Conservation (phyloP, 2,888 invertebrate species). For the Hofmannophila pseudospretella region DNA sequence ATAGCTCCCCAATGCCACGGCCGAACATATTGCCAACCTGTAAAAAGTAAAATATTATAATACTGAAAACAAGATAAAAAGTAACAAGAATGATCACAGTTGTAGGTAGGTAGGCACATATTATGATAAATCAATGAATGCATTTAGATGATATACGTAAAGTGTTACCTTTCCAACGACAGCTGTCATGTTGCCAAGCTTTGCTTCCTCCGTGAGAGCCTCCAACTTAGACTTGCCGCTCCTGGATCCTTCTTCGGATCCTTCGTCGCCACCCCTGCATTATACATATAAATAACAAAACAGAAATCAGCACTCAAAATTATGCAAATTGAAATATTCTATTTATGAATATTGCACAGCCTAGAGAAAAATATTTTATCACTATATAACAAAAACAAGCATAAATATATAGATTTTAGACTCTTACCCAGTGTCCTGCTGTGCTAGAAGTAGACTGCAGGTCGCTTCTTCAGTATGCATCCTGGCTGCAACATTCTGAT, state of each 20-base stretch:
- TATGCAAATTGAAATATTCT: too few relatives aligned
- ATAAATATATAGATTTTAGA: too few relatives aligned
- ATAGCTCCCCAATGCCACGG: conserved; percentile 92
- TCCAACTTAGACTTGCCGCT: conserved; percentile 69
- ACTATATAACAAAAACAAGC: too few relatives aligned
- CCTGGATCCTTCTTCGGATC: conserved; percentile 71
- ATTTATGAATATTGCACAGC: too few relatives aligned
- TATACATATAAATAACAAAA: too few relatives aligned
- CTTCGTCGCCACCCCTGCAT: conserved; percentile 82
- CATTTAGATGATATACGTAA: neutral
- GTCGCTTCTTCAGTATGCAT: conserved; percentile 98
- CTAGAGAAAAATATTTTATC: too few relatives aligned
- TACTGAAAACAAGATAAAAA: neutral
- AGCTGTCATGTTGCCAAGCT: conserved; percentile 87
- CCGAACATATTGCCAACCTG: conserved; percentile 93
- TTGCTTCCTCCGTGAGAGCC: conserved; percentile 77
- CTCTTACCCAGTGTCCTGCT: conserved; percentile 83
- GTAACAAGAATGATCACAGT: too few relatives aligned
- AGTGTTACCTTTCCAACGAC: conserved; percentile 85
- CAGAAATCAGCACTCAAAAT: too few relatives aligned
- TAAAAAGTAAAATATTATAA: conserved; percentile 15
- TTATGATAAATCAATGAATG: conserved; percentile 1
- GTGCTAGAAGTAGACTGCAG: conserved; percentile 90
- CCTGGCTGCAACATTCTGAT: conserved; percentile 93
- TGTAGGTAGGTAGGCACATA: too few relatives aligned